Percentiles rank a stretch among this genome's conserved stretches.
Conservation (phyloP, 2,113 vertebrate species). For the Cololabis saira region DNA sequence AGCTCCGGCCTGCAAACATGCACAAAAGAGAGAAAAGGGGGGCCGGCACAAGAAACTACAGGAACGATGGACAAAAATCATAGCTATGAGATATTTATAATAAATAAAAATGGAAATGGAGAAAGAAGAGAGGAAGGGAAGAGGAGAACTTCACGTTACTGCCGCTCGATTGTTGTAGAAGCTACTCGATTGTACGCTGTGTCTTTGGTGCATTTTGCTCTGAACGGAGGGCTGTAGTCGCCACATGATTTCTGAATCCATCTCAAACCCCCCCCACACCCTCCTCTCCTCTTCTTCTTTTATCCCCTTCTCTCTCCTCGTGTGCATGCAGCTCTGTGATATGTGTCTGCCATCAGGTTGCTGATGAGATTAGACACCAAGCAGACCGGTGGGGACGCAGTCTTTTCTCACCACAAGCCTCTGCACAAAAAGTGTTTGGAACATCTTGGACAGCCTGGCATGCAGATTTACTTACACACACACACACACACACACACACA, state of each 20-base stretch:
- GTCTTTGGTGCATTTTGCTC: not conserved
- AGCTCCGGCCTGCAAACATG: too few species aligned
- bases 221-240: not conserved
- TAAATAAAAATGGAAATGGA: too few species aligned
- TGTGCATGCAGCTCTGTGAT: slow-evolving; percentile 21
- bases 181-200: slow-evolving; percentile 2
- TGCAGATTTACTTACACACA: not conserved
- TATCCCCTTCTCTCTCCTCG: slow-evolving; percentile 14
- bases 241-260: not conserved
- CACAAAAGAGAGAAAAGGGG: too few species aligned
- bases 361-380: slow-evolving; percentile 24
- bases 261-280: not conserved
- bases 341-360: slow-evolving; percentile 12
- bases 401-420: slow-evolving; percentile 19
- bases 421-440: not conserved
- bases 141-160: too few species aligned
- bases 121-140: too few species aligned
- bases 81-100: too few species aligned
- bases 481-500: not conserved
- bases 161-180: not conserved
- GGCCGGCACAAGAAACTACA: too few species aligned
- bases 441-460: slow-evolving; percentile 1
- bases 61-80: too few species aligned
- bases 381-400: slow-evolving; percentile 3
- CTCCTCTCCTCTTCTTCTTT: not conserved